A percentile compares a stretch with the other conserved stretches of the same genome.
Evolutionary conservation across 1,140 invertebrate species (phyloP).

Genomic region (Probaryconus sp.): DNA sequence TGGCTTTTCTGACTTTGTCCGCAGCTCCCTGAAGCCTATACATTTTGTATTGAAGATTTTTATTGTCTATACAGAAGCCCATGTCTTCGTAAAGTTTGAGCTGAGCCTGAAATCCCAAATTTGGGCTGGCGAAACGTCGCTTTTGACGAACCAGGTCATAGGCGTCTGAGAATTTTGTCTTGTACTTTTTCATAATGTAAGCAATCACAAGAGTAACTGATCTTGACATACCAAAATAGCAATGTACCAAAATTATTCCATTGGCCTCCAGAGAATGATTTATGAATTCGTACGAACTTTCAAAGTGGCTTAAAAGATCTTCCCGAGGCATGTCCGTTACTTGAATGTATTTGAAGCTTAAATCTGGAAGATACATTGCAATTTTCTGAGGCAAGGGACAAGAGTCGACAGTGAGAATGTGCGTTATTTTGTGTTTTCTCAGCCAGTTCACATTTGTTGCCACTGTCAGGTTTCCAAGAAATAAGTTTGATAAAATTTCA

Average conservation of each 20-base stretch:
- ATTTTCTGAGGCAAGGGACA: slow-evolving; percentile 88
- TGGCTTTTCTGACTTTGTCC: slow-evolving; percentile 89
- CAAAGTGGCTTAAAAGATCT: slow-evolving; percentile 87
- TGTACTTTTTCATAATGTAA: slow-evolving; percentile 90
- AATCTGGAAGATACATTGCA: slow-evolving; percentile 80
- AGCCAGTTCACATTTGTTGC: slow-evolving; percentile 85
- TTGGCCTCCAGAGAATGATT: slow-evolving; percentile 78
- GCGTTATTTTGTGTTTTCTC: slow-evolving; percentile 82
- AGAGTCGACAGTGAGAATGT: slow-evolving; percentile 89
- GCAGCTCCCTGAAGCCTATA: slow-evolving; percentile 87
- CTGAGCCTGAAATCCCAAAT: slow-evolving; percentile 87
- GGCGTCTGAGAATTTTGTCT: slow-evolving; percentile 83
- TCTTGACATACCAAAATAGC: slow-evolving; percentile 91
- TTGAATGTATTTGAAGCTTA: slow-evolving; percentile 87
- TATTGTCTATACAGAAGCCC: slow-evolving; percentile 84
- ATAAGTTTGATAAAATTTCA: slow-evolving; percentile 85
- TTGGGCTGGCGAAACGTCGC: slow-evolving; percentile 83
- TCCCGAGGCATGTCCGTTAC: slow-evolving; percentile 89
- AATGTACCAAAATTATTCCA: slow-evolving; percentile 87
- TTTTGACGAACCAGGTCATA: slow-evolving; percentile 83
- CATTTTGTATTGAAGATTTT: slow-evolving; percentile 85
- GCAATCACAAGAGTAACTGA: slow-evolving; percentile 90
- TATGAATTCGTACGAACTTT: slow-evolving; percentile 86
- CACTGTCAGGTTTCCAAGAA: slow-evolving; percentile 87
- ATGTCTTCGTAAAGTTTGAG: slow-evolving; percentile 87